These are phyloP conservation scores for Pristionchus maxplancki DNA, from an alignment of 2,888 invertebrate species.

Conservation along the genomic window DNA sequence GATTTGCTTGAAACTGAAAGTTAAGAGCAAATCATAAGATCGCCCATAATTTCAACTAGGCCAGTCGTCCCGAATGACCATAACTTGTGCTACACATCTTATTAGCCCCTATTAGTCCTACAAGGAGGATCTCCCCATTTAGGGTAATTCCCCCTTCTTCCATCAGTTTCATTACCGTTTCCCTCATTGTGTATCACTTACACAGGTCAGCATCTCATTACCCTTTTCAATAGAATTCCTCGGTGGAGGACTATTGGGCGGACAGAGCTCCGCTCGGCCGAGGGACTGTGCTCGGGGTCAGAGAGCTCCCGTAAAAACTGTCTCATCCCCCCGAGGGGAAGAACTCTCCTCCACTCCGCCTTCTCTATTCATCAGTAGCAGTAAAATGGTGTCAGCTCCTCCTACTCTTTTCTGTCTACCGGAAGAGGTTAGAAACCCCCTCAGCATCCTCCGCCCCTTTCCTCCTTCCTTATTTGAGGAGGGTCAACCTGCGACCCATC, in stretches of 20 bases:
- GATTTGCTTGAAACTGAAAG: background rate
- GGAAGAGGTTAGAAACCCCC: conserved; percentile 34
- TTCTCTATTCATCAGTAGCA: conserved; percentile 44
- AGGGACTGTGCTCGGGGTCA: conserved; percentile 16
- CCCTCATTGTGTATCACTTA: conserved; percentile 35
- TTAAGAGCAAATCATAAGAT: background rate
- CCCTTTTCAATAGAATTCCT: conserved; percentile 29
- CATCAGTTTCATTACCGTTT: conserved; percentile 41
- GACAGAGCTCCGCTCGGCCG: background rate
- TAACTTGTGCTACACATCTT: background rate
- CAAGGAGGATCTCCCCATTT: background rate
- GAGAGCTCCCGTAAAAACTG: conserved; percentile 19
- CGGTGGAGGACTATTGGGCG: background rate
- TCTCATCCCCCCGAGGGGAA: conserved; percentile 34
- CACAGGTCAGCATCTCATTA: conserved; percentile 42
- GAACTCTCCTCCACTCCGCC: conserved; percentile 16
- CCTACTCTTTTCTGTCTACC: conserved; percentile 37
- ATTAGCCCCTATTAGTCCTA: conserved; percentile 24
- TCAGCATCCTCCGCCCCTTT: background rate
- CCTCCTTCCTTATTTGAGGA: conserved; percentile 46
- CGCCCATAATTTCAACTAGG: background rate
- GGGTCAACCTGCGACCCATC: conserved; percentile 33
- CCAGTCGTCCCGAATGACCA: conserved; percentile 19
- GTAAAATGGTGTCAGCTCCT: conserved; percentile 48
- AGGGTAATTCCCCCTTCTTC: background rate